Base-by-base conservation (phyloP, 1,140 invertebrate genomes). In the Calephelis virginiensis region DNA sequence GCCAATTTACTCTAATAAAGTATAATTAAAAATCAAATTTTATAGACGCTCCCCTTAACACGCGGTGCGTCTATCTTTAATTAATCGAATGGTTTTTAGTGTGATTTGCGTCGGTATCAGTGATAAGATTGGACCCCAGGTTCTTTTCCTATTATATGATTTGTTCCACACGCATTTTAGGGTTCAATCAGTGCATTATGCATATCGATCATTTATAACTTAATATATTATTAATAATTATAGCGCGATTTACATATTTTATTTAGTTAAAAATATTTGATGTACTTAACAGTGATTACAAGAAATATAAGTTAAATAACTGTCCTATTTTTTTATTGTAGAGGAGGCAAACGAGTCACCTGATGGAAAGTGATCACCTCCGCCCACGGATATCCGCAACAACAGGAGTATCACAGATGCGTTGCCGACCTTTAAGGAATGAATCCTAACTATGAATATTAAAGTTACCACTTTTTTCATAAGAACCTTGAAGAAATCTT, bases 11-110 rank as follows among this genome's bases (percentile, higher is more conserved):
- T 77, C 75, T 84, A 86, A 89, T 89, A 86, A 86, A 86, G 79
- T 81, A 75, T 84, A 89, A 90, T 89, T 88, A 85, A 81, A 90
- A 86, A 83, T 81, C 78, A 88, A 83, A 88, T 86, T 89, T 89
- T 87, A 87, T 87, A 79, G 77, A 82, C 73, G 75, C 79, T 76
- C 76, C 77, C 75, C 71, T 83, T 81, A 78, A 82, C 80, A 80
- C 80, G 82, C 80, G 69, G 68, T 70, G 48, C 59, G 73, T 75
- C 67, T 64, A 78, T 73, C 73, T 80, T 83, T 85, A 83, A 90
- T 88, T 85, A 85, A 85, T 87, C 79, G 80, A 85, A 83, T 83
- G 75, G 75, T 75, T 83, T 80, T 79, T 77, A 77, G 70, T 74
- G 74, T 74, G 76, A 70, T 71, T 61, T 43, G 53, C 53, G 70